Percentiles rank a stretch among this genome's conserved stretches.
These are phyloP conservation scores for Ophion ventricosus DNA, from an alignment of 2,888 invertebrate genomes.

Conservation along the genomic window DNA sequence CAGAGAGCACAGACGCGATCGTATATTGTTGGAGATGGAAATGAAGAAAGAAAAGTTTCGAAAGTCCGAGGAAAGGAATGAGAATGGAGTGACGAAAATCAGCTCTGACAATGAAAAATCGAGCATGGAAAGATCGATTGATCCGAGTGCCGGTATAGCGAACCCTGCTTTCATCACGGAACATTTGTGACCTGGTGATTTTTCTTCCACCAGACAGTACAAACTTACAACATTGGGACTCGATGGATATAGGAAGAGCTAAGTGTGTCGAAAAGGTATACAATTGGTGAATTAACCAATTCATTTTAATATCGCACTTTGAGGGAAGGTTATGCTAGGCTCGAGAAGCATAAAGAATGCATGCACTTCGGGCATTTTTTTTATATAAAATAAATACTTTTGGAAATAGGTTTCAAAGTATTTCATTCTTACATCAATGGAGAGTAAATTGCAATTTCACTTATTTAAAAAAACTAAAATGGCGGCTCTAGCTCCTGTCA, in stretches of 20 bases:
- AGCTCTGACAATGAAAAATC: conserved; percentile 70
- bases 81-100: conserved; percentile 69
- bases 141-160: conserved; percentile 83
- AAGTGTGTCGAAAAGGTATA: conserved; percentile 48
- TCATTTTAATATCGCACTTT: not conserved
- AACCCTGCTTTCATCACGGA: conserved; percentile 83
- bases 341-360: no score
- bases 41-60: conserved; percentile 71
- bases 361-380: no score
- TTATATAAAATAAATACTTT: no score
- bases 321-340: no score
- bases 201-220: conserved; percentile 41
- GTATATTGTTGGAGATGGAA: conserved; percentile 71
- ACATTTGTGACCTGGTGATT: conserved; percentile 69
- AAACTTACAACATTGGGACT: conserved; percentile 61
- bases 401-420: no score
- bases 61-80: conserved; percentile 82
- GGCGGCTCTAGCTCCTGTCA: no score
- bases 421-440: no score
- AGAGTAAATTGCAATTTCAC: no score
- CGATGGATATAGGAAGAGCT: conserved; percentile 33
- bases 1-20: conserved; percentile 87
- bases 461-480: no score
- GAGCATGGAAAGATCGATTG: conserved; percentile 78
- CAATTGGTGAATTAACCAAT: not conserved